Evolutionary conservation across 1,140 invertebrate genomes (phyloP).

Genomic region (Drosophila azteca): DNA sequence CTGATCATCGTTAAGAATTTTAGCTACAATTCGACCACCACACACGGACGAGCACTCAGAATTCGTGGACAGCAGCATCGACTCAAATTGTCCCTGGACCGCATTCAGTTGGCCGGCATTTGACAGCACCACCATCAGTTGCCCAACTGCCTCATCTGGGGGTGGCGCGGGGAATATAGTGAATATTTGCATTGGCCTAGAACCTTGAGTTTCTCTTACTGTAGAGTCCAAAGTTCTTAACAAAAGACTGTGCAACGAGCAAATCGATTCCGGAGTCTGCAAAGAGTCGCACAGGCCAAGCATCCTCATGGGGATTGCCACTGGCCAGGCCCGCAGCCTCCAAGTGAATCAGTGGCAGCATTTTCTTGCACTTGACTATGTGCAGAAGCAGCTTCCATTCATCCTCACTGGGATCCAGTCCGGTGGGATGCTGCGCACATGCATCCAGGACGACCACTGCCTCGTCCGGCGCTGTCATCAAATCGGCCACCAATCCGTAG

Average conservation of each 20-base stretch:
- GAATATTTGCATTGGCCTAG: no score
- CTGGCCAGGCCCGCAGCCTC: constrained; percentile 99
- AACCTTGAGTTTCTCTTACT: constrained; percentile 88
- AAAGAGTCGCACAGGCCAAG: constrained; percentile 94
- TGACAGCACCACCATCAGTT: constrained; percentile 91
- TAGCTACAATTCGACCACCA: constrained; percentile 94
- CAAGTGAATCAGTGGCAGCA: constrained; percentile 96
- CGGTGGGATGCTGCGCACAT: constrained; percentile 99
- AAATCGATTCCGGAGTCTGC: constrained; percentile 93
- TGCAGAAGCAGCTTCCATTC: constrained; percentile 93
- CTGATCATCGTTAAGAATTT: constrained; percentile 90
- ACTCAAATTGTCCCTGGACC: constrained; percentile 93
- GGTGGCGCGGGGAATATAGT: background rate
- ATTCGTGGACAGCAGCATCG: constrained; percentile 93
- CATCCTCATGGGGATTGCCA: constrained; percentile 95
- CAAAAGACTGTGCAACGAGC: constrained; percentile 97
- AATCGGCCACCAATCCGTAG: constrained; percentile 92
- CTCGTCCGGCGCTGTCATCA: constrained; percentile 91
- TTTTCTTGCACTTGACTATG: constrained; percentile 87
- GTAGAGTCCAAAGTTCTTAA: constrained; percentile 99
- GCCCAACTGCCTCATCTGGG: constrained; percentile 87
- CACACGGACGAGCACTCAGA: constrained; percentile 92
- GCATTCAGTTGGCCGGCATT: constrained; percentile 86
- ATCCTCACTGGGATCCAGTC: constrained; percentile 93
- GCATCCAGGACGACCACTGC: constrained; percentile 96